Percentiles rank a stretch among this genome's conserved stretches.
These are phyloP conservation scores for Galaxias olidus DNA, from an alignment of 2,797 vertebrate genomes.

Conservation along the genomic window DNA sequence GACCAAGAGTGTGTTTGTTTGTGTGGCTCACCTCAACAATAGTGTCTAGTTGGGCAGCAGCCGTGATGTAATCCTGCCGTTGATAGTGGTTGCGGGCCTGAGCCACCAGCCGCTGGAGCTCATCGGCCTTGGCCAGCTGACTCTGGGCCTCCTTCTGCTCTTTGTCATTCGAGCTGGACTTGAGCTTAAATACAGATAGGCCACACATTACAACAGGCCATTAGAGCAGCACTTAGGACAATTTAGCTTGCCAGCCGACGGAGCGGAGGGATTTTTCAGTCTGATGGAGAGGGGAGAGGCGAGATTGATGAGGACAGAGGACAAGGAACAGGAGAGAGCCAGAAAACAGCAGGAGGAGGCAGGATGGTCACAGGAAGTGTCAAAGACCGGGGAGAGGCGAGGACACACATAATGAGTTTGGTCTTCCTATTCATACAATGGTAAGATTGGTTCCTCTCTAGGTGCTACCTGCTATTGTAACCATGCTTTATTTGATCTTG, in stretches of 20 bases:
- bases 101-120: conserved; percentile 86
- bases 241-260: neutral
- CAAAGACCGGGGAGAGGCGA: neutral
- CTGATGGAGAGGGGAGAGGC: neutral
- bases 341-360: neutral
- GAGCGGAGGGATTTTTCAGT: neutral
- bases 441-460: neutral
- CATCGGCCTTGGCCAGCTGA: conserved; percentile 87
- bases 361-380: neutral
- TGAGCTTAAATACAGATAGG: conserved; percentile 76
- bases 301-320: neutral
- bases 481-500: no score
- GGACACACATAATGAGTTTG: neutral
- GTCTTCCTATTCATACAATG: neutral
- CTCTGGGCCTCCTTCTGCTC: conserved; percentile 86
- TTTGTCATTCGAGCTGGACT: conserved; percentile 84
- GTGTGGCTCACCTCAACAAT: conserved; percentile 85
- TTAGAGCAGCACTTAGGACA: conserved; percentile 3
- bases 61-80: conserved; percentile 76
- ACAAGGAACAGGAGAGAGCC: neutral
- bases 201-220: neutral
- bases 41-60: conserved; percentile 81
- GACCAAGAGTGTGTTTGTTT: no score
- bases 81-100: conserved; percentile 77
- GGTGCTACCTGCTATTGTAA: neutral